Evolutionary conservation across 2,113 vertebrate species (phyloP), one percentile per base, ranked within the genome.

Genomic region (Apteryx mantelli): DNA sequence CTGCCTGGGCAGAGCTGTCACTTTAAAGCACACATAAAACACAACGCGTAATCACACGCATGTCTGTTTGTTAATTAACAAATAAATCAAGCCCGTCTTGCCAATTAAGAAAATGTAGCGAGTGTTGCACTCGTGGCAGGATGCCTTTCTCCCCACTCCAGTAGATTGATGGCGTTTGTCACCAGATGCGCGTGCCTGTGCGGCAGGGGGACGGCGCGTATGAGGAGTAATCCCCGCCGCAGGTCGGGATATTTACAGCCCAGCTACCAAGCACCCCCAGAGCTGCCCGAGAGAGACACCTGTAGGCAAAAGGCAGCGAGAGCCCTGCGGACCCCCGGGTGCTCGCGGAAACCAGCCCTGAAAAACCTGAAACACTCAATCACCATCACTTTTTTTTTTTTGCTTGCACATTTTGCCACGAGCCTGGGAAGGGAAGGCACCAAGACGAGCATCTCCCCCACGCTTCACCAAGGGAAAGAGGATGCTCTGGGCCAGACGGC

Each of bases 21-120:
- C 42, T 46, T 70, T 38, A 26, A 66, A 65, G 55, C 1, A 5
- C 30, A 34, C 94, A 95, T 84, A 85, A 58, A 93, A 22, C 76
- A 79, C 86, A 66, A 44, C 25, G 2, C 19, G 5, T 71, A 50
- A 95, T 22, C 91, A 26, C 60, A 40, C 32, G 17, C 4, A 0
- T 11, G 64, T 73, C 73, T 61, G 50, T 82, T 46, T 77, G 91
- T 61, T 97, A 97, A 97, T 97, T 95, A 95, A 91, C 91, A 94
- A 96, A 96, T 80, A 96, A 95, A 95, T 97, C 95, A 94, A 91
- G 75, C 77, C 86, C 21, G 7, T 94, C 91, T 86, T 64, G 76
- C 82, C 94, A 96, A 96, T 97, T 95, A 91, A 66, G 86, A 60
- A 60, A 75, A 93, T 28, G 68, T 25, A 93, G 56, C 46, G n/a